Base-by-base conservation (phyloP, 2,888 invertebrate genomes). In the Tanypteryx hageni region DNA sequence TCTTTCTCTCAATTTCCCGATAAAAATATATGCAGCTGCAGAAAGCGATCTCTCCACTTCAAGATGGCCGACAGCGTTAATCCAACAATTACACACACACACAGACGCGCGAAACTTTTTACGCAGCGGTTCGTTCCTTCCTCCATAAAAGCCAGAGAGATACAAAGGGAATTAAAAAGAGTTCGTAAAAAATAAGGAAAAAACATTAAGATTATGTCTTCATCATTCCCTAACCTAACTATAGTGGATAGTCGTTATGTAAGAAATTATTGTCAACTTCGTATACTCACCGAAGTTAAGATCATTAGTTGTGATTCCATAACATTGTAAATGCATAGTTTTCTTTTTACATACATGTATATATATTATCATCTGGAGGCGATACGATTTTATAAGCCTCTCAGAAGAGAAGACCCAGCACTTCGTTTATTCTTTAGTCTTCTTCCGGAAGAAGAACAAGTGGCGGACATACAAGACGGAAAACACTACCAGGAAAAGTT, bases 181-280 rank as follows among this genome's bases (percentile, higher is more conserved):
- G 31, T n/a, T 27, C n/a, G 83, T 83, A 83, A 57, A 83, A 68
- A 64, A 89, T 64, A n/a, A 64, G 44, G 64, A n/a, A 61, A 86
- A 59, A 59, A 11, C 27, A 64, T 64, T 27, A 64, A 89, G 27
- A 83, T 64, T 64, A 61, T 64, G 44, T 44, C 44, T 10, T n/a
- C 22, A 16, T n/a, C 44, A 18, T 89, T 31, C 18, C 44, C 61
- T n/a, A 68, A 61, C n/a, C 89, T 16, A 68, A n/a, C n/a, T 44
- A 64, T 61, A 64, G 10, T 64, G 61, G 44, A 89, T 89, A 89
- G 4, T 68, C 64, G 56, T 64, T 64, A 89, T 18, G 56, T 68
- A 68, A 68, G 89, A 89, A 89, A 68, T 89, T 89, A 89, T 89
- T 89, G 89, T 89, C 89, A 89, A 68, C 89, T 64, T 44, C 89